These are phyloP conservation scores for Carollia perspicillata DNA, from an alignment of 2,113 vertebrate genomes.

Conservation along the genomic window DNA sequence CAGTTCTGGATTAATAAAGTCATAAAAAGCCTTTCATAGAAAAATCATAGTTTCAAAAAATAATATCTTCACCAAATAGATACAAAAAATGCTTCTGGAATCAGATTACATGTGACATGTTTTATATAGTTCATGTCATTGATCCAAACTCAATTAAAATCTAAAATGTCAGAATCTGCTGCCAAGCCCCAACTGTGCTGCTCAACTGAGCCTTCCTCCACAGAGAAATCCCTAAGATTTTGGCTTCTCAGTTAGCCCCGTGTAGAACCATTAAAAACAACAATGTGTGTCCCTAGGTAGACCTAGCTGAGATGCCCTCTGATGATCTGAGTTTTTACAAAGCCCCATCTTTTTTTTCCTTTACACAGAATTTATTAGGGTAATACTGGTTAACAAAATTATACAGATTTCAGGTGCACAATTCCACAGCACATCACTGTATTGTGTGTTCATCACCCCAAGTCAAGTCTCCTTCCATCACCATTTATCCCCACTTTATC, in stretches of 20 bases:
- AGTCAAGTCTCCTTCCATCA: no score
- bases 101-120: no score
- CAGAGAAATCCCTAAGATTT: background rate
- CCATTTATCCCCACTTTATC: no score
- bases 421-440: no score
- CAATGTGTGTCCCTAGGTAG: background rate
- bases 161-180: background rate
- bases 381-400: no score
- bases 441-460: no score
- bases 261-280: background rate
- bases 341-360: background rate
- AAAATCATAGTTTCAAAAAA: background rate
- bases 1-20: background rate
- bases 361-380: no score
- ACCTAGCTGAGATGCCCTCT: background rate
- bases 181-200: background rate
- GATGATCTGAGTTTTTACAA: background rate
- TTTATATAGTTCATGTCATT: background rate
- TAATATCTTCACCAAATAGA: background rate
- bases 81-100: background rate
- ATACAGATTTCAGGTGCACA: no score
- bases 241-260: background rate
- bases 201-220: background rate
- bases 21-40: background rate
- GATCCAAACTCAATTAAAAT: background rate